Base-by-base conservation (phyloP, 1,140 invertebrate genomes). In the Palaemon carinicauda region DNA sequence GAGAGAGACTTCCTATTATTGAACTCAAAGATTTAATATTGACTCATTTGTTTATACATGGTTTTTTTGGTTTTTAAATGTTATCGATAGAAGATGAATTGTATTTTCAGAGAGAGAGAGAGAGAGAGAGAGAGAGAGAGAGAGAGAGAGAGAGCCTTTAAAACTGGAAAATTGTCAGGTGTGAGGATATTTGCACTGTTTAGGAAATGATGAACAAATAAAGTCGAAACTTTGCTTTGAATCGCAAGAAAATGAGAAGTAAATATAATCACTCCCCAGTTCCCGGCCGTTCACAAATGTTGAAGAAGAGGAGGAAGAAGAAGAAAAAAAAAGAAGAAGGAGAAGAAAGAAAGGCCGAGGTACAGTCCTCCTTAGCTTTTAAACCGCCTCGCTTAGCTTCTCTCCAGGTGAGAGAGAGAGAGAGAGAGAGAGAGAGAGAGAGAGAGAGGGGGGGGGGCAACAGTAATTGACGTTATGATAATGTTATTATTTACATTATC, bases 141-240 rank as follows among this genome's bases (percentile, higher is more conserved):
- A 80, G 50, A 50, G 56, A 65, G 27, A 65, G 79, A 80, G 14
- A 21, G 21, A 50, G 41, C 41, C 12, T 41, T 41, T 41, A 41
- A 41, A 21, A n/a, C 27, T 17, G 60, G 17, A 71, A 71, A 71
- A 52, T 7, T 71, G 65, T 81, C 78, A 80, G 78, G 78, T 80
- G 78, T 80, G 78, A 80, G 78, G 54, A 4, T 80, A 60, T 80
- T 80, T 80, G 78, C 78, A 60, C 78, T 80, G 53, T 80, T 80
- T 80, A 56, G 78, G 53, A 80, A 80, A 80, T 80, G 53, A 80
- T 80, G 78, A 80, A 80, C 78, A 80, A 80, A 80, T 80, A 80
- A 52, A 27, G 54, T 21, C 78, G 27, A 60, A 80, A 80, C 53
- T 60, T 60, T 60, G 78, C 53, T 24, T 54, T 33, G 78, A 33